Percentiles rank a stretch among this genome's conserved stretches.
Evolutionary conservation across 1,140 invertebrate species (phyloP).

Genomic region (Macrocentrus cingulum): DNA sequence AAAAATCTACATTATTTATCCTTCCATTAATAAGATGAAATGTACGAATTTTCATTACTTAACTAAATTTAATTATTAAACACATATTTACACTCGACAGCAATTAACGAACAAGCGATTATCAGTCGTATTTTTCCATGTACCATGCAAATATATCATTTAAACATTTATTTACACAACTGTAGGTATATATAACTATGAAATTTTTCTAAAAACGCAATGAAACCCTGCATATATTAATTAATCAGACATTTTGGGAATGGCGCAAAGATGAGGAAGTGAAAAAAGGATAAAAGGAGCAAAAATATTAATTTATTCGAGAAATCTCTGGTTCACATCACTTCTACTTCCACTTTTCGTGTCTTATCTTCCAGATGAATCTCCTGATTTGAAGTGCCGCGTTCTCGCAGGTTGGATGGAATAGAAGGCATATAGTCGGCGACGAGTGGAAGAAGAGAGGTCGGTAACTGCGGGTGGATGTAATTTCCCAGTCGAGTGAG

Average conservation of each 20-base stretch:
- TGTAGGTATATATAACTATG: no score
- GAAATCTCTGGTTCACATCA: background rate
- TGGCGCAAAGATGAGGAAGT: background rate
- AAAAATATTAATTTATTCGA: background rate
- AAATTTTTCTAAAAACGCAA: no score
- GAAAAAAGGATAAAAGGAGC: background rate
- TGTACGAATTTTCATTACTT: no score
- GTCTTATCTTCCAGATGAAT: conserved; percentile 22
- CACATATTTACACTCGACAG: no score
- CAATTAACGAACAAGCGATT: no score
- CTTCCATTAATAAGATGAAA: no score
- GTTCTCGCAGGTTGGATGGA: background rate
- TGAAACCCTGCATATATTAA: no score
- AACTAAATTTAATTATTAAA: no score
- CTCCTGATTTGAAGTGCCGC: background rate
- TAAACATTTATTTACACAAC: no score
- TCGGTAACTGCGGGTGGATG: conserved; percentile 27
- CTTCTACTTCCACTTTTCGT: conserved; percentile 6
- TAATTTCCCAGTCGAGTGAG: conserved; percentile 29
- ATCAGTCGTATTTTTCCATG: no score
- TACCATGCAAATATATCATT: no score
- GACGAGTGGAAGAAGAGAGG: conserved; percentile 1
- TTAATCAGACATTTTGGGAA: background rate
- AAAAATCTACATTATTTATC: no score
- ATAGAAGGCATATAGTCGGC: background rate